Conservation (phyloP, 1,140 invertebrate genomes). For the Tribolium castaneum region DNA sequence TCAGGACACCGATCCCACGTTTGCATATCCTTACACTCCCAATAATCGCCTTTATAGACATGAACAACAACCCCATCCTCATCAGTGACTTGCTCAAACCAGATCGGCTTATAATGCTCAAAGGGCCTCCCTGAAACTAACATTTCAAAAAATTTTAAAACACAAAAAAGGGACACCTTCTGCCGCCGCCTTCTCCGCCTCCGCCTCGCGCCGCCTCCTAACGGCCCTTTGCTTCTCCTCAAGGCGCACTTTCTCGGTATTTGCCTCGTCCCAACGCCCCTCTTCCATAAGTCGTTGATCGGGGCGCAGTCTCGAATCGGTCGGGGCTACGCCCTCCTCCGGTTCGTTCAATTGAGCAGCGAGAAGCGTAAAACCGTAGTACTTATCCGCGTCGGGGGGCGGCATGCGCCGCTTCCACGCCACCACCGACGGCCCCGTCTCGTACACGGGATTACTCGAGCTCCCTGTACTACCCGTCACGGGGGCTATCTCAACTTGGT, state of each 20-base stretch:
- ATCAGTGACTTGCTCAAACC: constrained; percentile 91
- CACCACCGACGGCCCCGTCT: constrained; percentile 85
- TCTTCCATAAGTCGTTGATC: constrained; percentile 88
- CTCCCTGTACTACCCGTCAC: constrained; percentile 81
- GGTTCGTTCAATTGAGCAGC: constrained; percentile 97
- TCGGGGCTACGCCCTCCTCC: constrained; percentile 93
- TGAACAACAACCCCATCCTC: constrained; percentile 83
- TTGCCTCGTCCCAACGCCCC: constrained; percentile 96
- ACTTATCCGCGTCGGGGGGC: constrained; percentile 76
- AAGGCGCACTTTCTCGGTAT: constrained; percentile 86
- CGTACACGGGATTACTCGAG: constrained; percentile 87
- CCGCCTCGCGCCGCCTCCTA: constrained; percentile 79
- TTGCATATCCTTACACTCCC: constrained; percentile 88
- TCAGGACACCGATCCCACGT: constrained; percentile 94
- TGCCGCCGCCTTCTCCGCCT: constrained; percentile 81
- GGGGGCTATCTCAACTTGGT: constrained; percentile 92
- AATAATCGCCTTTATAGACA: constrained; percentile 90
- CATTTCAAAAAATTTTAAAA: not conserved
- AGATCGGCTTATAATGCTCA: constrained; percentile 84
- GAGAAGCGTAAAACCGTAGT: constrained; percentile 95
- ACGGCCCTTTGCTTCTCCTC: constrained; percentile 94
- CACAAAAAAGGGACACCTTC: constrained; percentile 67
- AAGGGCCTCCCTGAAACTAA: constrained; percentile 73
- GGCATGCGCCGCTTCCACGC: constrained; percentile 89
- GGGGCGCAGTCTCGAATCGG: constrained; percentile 87